Conservation (phyloP, 1,140 invertebrate genomes). For the Hetaerina americana region DNA sequence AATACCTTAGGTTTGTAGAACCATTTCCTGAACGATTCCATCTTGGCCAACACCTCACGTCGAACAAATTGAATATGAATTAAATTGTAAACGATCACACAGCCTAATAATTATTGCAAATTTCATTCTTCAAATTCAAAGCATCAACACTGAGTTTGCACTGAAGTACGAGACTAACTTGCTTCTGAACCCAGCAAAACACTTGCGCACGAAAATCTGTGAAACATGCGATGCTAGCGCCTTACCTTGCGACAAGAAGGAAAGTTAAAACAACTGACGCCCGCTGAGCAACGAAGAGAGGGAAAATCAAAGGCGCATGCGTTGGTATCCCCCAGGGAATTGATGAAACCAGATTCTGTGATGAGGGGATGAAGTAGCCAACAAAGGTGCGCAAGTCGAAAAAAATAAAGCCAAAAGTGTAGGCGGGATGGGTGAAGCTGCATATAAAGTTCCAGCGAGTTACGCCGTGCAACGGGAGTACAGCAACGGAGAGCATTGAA, state of each 20-base stretch:
- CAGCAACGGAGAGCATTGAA: background rate
- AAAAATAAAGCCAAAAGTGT: background rate
- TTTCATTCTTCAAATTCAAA: background rate
- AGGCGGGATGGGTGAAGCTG: background rate
- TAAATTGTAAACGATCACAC: background rate
- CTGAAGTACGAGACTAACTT: background rate
- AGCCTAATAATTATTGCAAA: background rate
- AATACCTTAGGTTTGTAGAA: constrained; percentile 81
- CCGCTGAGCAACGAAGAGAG: background rate
- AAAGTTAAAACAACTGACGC: background rate
- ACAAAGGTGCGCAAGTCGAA: background rate
- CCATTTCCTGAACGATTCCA: constrained; percentile 85
- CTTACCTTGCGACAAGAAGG: background rate
- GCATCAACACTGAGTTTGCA: background rate
- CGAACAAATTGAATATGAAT: constrained; percentile 6
- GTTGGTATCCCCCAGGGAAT: background rate
- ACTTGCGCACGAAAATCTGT: background rate
- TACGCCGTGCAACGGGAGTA: background rate
- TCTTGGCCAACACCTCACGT: constrained; percentile 27
- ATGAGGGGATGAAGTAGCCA: background rate
- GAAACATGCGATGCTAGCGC: background rate
- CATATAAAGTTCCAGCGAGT: background rate
- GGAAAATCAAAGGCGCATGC: background rate
- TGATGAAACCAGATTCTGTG: background rate
- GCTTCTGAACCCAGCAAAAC: background rate